Evolutionary conservation across 2,797 vertebrate genomes (phyloP), one percentile per base, ranked within the genome.

Genomic region (Sarcophilus harrisii): DNA sequence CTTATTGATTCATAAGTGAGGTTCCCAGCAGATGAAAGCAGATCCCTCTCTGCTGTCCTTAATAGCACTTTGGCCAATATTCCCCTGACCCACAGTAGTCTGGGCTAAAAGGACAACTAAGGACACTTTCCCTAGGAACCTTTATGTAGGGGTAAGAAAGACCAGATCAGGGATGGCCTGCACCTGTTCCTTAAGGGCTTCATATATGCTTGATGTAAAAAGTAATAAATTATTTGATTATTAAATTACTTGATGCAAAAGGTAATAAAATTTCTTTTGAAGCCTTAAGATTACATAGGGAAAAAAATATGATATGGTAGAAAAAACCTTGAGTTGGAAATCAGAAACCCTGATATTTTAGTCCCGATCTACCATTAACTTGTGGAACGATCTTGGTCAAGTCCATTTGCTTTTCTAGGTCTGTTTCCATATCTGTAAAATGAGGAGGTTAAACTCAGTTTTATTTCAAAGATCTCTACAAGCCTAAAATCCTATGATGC

Each of bases 1-100:
- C 89, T 95, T 73, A 32, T 14, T 81, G 58, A 93, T n/a, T 94
- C 59, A 92, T 45, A 5, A 5, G 29, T 92, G 90, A 0, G 0
- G 57, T 91, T 87, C 0, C 10, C 62, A 93, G 91, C 93, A 95
- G 96, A 81, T 73, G 94, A 96, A 96, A 97, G 94, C 18, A 4
- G 94, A 95, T 93, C 92, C 90, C 0, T 24, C 93, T 60, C 87
- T 73, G 57, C 95, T 4, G 0, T 45, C 90, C 55, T 92, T 57
- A 94, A 94, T 14, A 16, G 94, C 91, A 91, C 58, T 45, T 66
- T 92, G 94, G 93, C 95, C 94, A 57, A 52, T 2, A 0, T 6
- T 10, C 73, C 30, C 58, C 93, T 92, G 91, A 90, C 91, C 91
- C 59, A 58, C 58, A 73, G 52, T 27, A 27, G 27, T 93, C n/a